phyloP scores from a whole-genome alignment of 2,113 vertebrate species.

The Silurus meridionalis region DNA sequence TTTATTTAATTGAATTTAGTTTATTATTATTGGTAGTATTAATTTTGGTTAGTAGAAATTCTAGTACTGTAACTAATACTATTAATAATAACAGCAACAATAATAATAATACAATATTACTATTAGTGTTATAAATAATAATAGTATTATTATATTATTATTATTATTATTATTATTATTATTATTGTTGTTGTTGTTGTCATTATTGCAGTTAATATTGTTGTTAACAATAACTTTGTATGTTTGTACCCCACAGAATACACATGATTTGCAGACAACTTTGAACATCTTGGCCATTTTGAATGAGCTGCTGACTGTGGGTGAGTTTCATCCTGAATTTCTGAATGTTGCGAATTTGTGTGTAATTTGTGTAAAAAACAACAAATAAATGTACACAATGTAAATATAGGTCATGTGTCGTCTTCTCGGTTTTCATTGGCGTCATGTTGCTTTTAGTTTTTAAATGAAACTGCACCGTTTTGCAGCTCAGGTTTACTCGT shows the following conservation, averaged over 20 bases:
- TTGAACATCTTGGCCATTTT: slow-evolving; percentile 91
- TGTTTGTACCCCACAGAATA: slow-evolving; percentile 75
- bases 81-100: neutral
- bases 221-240: neutral
- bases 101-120: neutral
- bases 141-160: neutral
- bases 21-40: too few species aligned
- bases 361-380: neutral
- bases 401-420: neutral
- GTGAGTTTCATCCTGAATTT: slow-evolving; percentile 72
- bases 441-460: neutral
- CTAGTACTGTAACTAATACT: neutral
- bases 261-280: slow-evolving; percentile 86
- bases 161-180: neutral
- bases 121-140: too few species aligned
- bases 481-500: neutral
- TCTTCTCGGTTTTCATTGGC: neutral
- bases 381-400: neutral
- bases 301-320: slow-evolving; percentile 86
- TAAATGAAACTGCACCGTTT: neutral
- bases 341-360: neutral
- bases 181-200: neutral
- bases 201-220: neutral
- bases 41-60: too few species aligned
- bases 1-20: too few species aligned